Evolutionary conservation across 2,113 vertebrate species (phyloP), one percentile per base, ranked within the genome.

Genomic region (Gnathochromis pfefferi): DNA sequence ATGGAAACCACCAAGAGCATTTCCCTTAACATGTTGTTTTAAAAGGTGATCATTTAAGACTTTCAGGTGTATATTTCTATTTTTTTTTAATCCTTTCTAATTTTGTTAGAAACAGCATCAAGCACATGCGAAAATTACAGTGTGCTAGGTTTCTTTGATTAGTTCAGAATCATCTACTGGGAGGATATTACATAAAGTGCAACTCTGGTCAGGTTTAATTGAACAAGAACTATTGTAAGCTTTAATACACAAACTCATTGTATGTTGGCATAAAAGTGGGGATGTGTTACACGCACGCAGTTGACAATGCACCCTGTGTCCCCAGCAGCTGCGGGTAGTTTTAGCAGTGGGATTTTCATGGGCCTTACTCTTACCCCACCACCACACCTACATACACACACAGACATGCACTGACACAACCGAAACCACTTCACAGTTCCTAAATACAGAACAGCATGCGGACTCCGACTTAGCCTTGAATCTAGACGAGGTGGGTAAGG

Each of bases 271-370:
- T 33, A 80, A 47, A 80, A 80, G 70, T n/a, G 16, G 19, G 28
- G 23, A n/a, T 81, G 82, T 79, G 13, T 45, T 47, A 38, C 4
- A 81, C 54, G 80, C 42, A 60, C 54, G 9, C 68, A 83, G 12
- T 53, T n/a, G 45, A 51, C 57, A 80, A 42, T 90, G 88, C 93
- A 90, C 93, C 89, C 80, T 81, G 85, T 93, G 92, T 92, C 92
- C 93, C 86, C 80, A 88, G 89, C 93, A 94, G 92, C 94, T 94
- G 94, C 88, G 92, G 89, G 84, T 70, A 78, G 92, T 91, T 73
- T 94, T 92, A 94, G 87, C 87, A 81, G 83, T 75, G 63, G 88
- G 88, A 90, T 92, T 93, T 90, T 87, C 83, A 93, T 91, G 88
- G 87, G 85, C 88, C 49, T 94, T 55, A 42, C 53, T n/a, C 23